A percentile compares a stretch with the other conserved stretches of the same genome.
phyloP scores from a whole-genome alignment of 2,113 vertebrate genomes.

The Craseonycteris thonglongyai region DNA sequence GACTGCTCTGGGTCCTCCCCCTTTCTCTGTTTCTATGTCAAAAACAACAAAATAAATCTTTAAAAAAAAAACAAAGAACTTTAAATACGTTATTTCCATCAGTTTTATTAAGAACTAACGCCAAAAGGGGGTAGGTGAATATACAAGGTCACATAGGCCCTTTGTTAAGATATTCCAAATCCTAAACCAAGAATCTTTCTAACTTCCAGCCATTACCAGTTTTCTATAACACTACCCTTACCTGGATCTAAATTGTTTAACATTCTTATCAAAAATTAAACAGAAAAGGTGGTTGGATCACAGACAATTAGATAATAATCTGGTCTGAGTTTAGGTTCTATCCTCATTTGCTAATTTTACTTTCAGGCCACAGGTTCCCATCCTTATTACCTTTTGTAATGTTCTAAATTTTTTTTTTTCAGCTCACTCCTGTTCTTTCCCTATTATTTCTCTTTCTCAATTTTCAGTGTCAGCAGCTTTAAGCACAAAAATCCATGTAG shows the following conservation, averaged over 20 bases:
- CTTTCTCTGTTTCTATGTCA: no score
- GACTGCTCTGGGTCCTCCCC: no score
- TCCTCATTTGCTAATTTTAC: background rate
- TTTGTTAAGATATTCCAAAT: background rate
- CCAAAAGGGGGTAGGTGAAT: background rate
- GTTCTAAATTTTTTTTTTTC: background rate
- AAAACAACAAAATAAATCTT: no score
- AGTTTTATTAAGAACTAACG: background rate
- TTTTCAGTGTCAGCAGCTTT: background rate
- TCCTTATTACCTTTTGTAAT: background rate
- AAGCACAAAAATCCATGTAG: background rate
- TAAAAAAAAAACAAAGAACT: no score
- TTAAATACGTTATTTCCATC: background rate
- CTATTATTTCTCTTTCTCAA: background rate
- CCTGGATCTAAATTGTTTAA: background rate
- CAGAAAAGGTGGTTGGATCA: background rate
- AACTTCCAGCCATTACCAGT: background rate
- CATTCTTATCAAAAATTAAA: background rate
- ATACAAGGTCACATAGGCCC: background rate
- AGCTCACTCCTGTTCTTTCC: background rate
- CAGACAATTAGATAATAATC: background rate
- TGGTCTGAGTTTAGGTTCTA: background rate
- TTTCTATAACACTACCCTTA: background rate
- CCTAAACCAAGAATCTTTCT: background rate
- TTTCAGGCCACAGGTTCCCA: background rate